A percentile compares a stretch with the other conserved stretches of the same genome.
Conservation (phyloP, 2,113 vertebrate species). For the Pedetes capensis region DNA sequence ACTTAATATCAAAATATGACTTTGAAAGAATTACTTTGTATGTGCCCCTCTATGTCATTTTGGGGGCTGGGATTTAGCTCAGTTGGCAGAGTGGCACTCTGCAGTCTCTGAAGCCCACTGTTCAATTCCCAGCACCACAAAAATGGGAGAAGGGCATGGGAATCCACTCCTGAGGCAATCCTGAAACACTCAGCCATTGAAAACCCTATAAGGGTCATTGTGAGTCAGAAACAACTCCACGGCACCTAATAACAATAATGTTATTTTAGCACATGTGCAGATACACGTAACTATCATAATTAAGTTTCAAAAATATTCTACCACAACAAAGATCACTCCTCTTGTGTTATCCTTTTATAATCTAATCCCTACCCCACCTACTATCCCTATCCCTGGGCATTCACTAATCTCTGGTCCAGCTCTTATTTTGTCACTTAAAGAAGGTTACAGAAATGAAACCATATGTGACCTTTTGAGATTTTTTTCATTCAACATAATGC, state of each 20-base stretch:
- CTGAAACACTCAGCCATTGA: no score
- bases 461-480: not conserved
- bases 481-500: not conserved
- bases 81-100: no score
- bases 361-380: fast-evolving
- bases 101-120: no score
- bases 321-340: not conserved
- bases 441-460: not conserved
- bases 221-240: no score
- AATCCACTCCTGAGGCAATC: no score
- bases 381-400: not conserved
- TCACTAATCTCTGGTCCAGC: not conserved
- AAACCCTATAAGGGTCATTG: no score
- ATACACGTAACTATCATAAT: not conserved
- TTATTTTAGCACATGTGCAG: not conserved
- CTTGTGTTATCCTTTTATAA: not conserved
- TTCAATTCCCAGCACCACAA: no score
- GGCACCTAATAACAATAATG: no score
- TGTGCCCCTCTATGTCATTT: not conserved
- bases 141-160: no score
- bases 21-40: not conserved
- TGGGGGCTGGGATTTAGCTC: no score
- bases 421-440: not conserved
- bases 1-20: not conserved
- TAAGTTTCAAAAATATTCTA: not conserved